These are phyloP conservation scores for Neofelis nebulosa DNA, from an alignment of 2,113 vertebrate species.

Conservation along the genomic window DNA sequence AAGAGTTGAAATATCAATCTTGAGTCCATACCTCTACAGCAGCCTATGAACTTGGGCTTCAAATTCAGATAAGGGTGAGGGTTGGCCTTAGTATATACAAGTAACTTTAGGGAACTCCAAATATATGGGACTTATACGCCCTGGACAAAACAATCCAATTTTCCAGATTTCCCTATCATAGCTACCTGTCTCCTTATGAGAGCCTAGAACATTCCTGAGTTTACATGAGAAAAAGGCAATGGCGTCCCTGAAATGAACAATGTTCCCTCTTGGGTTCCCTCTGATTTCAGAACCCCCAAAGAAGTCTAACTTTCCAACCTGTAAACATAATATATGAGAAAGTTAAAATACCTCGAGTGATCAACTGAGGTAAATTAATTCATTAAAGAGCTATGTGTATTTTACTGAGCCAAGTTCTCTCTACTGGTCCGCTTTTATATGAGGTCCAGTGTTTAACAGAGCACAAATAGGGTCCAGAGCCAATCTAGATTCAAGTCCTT, in stretches of 20 bases:
- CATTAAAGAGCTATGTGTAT: not conserved
- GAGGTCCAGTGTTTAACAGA: not conserved
- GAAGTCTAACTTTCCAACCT: not conserved
- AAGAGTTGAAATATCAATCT: not conserved
- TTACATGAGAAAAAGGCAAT: not conserved
- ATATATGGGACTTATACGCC: not conserved
- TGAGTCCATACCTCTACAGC: not conserved
- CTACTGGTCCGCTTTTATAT: not conserved
- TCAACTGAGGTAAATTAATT: not conserved
- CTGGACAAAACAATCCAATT: not conserved
- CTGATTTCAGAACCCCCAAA: slow-evolving; percentile 1
- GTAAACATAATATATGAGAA: not conserved
- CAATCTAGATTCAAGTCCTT: not conserved
- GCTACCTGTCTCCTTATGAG: not conserved
- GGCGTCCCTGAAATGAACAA: not conserved
- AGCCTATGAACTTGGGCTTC: not conserved
- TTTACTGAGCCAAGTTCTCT: not conserved
- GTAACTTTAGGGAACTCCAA: not conserved
- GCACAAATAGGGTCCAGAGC: not conserved
- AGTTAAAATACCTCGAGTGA: not conserved
- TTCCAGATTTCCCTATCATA: not conserved
- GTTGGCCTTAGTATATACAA: not conserved
- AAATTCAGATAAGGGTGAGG: not conserved
- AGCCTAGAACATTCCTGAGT: not conserved
- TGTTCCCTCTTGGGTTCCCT: not conserved